Percentiles rank a stretch among this genome's conserved stretches.
These are phyloP conservation scores for Apomyelois bistriatella DNA, from an alignment of 2,888 invertebrate species.

Conservation along the genomic window DNA sequence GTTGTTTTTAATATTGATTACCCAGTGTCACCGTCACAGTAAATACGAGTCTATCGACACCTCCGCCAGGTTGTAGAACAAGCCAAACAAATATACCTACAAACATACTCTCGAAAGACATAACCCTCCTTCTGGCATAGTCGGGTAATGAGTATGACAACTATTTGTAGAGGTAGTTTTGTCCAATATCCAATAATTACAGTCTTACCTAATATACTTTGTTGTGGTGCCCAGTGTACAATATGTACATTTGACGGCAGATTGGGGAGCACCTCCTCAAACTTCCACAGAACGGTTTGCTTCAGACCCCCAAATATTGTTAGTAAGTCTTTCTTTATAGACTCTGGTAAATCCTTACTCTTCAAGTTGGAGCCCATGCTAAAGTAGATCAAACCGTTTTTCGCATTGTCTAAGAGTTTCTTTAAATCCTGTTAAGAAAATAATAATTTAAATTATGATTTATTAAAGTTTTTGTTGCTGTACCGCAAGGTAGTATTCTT, in stretches of 20 bases:
- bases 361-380: constrained; percentile 57
- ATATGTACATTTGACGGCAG: constrained; percentile 58
- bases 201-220: constrained; percentile 32
- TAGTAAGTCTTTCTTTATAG: constrained; percentile 33
- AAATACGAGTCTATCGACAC: too few species aligned
- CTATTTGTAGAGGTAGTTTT: too few species aligned
- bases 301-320: constrained; percentile 52
- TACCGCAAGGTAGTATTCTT: too few species aligned
- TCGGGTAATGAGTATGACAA: too few species aligned
- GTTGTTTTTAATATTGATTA: too few species aligned
- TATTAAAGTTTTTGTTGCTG: too few species aligned
- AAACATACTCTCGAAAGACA: too few species aligned
- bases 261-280: constrained; percentile 46
- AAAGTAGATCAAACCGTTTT: constrained; percentile 59
- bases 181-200: too few species aligned
- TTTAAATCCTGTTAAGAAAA: constrained; percentile 40
- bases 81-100: too few species aligned
- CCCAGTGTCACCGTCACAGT: too few species aligned
- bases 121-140: too few species aligned
- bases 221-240: constrained; percentile 59
- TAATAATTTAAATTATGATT: background rate
- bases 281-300: constrained; percentile 68
- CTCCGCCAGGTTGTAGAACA: too few species aligned
- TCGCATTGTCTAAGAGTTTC: constrained; percentile 45
- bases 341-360: constrained; percentile 40